These are phyloP conservation scores for Eumacrocentrus americanus DNA, from an alignment of 2,888 invertebrate species.

Conservation along the genomic window DNA sequence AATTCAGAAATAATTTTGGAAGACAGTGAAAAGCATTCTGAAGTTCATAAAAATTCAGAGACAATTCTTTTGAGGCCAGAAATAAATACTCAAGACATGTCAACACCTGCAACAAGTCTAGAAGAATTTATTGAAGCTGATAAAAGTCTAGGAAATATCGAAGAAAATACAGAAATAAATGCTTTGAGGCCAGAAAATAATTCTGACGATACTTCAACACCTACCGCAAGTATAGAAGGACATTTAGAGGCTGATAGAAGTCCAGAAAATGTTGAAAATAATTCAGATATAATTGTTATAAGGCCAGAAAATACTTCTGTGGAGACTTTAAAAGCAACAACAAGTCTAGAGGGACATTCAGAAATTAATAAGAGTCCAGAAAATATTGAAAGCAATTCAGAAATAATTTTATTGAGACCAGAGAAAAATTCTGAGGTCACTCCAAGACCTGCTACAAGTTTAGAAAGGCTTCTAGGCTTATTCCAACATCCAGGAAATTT, in stretches of 20 bases:
- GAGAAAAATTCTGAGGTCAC: conserved; percentile 11
- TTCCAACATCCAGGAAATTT: conserved; percentile 71
- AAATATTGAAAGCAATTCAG: not conserved
- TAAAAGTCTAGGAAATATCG: too few species aligned
- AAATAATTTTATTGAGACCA: not conserved
- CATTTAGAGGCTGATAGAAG: too few species aligned
- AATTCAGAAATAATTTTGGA: not conserved
- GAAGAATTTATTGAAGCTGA: too few species aligned
- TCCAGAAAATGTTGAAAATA: too few species aligned
- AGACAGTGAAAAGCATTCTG: too few species aligned
- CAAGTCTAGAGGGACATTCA: not conserved
- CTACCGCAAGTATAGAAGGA: not conserved
- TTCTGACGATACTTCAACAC: not conserved
- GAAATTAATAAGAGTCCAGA: not conserved
- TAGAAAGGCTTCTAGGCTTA: conserved; percentile 71
- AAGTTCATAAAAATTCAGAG: too few species aligned
- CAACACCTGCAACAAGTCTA: conserved; percentile 65
- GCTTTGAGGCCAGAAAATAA: not conserved
- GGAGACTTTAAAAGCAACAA: not conserved
- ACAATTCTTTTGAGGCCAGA: not conserved
- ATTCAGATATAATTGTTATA: not conserved
- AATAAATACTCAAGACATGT: conserved; percentile 20
- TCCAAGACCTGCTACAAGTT: conserved; percentile 64
- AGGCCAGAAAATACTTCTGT: not conserved
- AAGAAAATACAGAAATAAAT: conserved; percentile 9